Conservation (phyloP, 2,113 vertebrate genomes). For the Megaceryle torquata region DNA sequence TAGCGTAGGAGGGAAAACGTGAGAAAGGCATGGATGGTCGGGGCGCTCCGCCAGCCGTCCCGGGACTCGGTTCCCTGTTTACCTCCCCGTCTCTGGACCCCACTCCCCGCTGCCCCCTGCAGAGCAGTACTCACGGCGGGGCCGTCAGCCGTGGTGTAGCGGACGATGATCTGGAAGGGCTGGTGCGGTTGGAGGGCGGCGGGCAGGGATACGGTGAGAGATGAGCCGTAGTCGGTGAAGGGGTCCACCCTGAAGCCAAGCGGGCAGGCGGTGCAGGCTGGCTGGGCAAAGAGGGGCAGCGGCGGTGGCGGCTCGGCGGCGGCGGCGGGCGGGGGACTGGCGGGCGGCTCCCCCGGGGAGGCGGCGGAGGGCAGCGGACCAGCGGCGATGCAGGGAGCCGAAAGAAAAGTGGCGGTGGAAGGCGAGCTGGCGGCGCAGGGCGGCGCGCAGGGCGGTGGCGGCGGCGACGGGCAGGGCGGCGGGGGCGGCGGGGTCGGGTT, state of each 20-base stretch:
- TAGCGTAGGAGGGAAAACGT: neutral
- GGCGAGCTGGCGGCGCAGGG: no score
- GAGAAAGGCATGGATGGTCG: neutral
- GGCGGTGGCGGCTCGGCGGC: neutral
- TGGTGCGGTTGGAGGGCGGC: conserved; percentile 71
- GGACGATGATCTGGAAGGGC: conserved; percentile 85
- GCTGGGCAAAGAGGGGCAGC: conserved; percentile 32
- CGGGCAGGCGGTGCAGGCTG: conserved; percentile 57
- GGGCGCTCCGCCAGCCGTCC: neutral
- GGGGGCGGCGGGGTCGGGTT: neutral
- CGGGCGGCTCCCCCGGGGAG: neutral
- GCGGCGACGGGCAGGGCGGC: no score
- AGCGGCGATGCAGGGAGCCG: no score
- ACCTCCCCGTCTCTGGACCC: no score
- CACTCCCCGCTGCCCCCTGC: neutral
- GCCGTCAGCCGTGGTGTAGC: conserved; percentile 89
- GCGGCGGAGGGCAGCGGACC: conserved; percentile 15
- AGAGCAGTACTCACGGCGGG: conserved; percentile 83
- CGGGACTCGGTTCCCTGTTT: neutral
- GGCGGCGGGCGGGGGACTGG: neutral
- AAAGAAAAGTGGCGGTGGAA: no score
- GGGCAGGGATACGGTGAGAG: conserved; percentile 85
- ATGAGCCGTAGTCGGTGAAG: conserved; percentile 90
- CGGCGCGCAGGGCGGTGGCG: no score
- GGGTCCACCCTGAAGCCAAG: conserved; percentile 83